Conservation (phyloP, 2,113 vertebrate species). For the Peromyscus polionotus region DNA sequence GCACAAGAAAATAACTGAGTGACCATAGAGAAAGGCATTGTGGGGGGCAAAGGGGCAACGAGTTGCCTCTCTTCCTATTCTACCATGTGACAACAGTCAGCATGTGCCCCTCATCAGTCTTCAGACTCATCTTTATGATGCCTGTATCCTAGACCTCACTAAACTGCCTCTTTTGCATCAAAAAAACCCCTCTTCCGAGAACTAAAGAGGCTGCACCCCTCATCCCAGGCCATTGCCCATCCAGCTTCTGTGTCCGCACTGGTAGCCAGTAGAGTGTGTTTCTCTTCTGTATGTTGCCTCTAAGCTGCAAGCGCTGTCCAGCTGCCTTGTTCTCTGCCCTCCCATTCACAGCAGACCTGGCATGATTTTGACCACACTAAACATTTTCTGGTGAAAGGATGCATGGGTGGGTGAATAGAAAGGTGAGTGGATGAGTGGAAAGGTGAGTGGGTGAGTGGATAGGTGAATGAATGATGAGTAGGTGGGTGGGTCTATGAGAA, state of each 20-base stretch:
- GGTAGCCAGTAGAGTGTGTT: fast-evolving
- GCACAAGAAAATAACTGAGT: not conserved
- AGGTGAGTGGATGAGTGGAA: not conserved
- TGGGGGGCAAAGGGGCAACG: not conserved
- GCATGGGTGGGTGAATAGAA: not conserved
- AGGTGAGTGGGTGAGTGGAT: not conserved
- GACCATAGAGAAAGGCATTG: fast-evolving
- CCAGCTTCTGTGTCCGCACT: not conserved
- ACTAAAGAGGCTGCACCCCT: not conserved
- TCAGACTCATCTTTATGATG: not conserved
- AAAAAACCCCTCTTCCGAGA: fast-evolving
- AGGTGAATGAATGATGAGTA: too few relatives aligned
- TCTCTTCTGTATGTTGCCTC: not conserved
- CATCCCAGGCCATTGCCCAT: too few relatives aligned
- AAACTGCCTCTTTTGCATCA: fast-evolving
- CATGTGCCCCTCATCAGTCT: not conserved
- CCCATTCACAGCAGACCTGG: too few relatives aligned
- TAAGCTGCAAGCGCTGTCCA: fast-evolving
- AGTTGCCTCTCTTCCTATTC: fast-evolving
- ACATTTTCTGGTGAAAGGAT: not conserved
- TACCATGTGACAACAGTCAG: fast-evolving
- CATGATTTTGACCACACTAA: not conserved
- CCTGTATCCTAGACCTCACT: not conserved
- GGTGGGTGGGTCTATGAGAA: too few relatives aligned
- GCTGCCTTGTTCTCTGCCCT: not conserved